Evolutionary conservation across 1,140 invertebrate species (phyloP), one percentile per base, ranked within the genome.

Genomic region (Neocloeon triangulifer): DNA sequence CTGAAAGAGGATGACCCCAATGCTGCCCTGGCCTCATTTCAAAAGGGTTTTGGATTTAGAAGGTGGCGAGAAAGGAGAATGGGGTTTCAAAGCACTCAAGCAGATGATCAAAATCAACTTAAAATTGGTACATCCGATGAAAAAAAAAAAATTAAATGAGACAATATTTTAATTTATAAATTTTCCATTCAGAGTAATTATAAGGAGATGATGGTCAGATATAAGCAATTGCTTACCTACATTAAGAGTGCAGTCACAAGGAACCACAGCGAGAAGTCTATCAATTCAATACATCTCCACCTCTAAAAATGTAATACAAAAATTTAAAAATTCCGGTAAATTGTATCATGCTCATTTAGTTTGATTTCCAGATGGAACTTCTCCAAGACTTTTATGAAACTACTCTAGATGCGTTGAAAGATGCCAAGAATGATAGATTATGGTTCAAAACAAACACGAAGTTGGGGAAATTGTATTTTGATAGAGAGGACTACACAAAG

Each of bases 41-140:
- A 96, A 50, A 92, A 89, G 55, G n/a, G 91, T 97, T 17, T 56
- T 96, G 35, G 85, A 95, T 51, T 55, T 98, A 27, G 91, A 97
- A 60, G 80, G 80, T 28, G 88, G 86, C 4, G 91, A 97, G 42
- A 98, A 98, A 59, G 94, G 94, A 28, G 95, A 99, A 66, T 99
- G 94, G 94, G 95, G 95, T 0, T 99, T 99, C 48, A 98, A 97
- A 64, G 94, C 95, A n/a, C 61, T 99, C 1, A 99, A 99, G 54
- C 95, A 99, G 55, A 99, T 99, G 92, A 96, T 99, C 26, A 99
- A 99, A 65, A 97, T 99, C 32, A 96, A 97, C 55, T 99, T 98
- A 53, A 89, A 86, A 68, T 54, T 97, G 66, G 88, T n/a, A n/a
- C n/a, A n/a, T 92, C 44, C 58, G 53, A 10, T 37, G 33, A n/a